Conservation (phyloP, 2,797 vertebrate species). For the Antrozous pallidus region DNA sequence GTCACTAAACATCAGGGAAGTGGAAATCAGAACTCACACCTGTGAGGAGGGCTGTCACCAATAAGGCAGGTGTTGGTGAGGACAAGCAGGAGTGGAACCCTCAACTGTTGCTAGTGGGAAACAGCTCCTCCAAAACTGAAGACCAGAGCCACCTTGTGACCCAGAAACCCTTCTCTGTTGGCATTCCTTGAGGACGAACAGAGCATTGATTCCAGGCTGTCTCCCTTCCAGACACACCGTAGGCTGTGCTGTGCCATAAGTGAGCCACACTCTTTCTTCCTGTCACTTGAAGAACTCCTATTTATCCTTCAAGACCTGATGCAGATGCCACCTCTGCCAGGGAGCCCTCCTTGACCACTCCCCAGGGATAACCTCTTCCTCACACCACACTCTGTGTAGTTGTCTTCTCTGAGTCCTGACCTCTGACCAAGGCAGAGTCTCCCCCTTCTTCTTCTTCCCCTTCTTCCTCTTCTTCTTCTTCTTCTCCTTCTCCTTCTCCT, state of each 20-base stretch:
- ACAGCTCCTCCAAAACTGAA: neutral
- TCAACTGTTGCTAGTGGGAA: fast-evolving
- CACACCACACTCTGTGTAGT: fast-evolving
- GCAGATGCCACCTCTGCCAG: fast-evolving
- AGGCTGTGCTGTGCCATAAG: fast-evolving
- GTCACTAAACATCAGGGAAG: neutral
- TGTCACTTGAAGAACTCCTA: neutral
- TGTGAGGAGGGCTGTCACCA: neutral
- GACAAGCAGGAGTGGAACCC: neutral
- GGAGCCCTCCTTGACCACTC: neutral
- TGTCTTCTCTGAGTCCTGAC: neutral
- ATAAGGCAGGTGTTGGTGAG: neutral
- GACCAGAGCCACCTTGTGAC: neutral
- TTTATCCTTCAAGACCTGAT: neutral
- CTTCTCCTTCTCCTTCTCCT: too few relatives aligned
- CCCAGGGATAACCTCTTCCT: too few relatives aligned
- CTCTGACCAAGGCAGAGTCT: neutral
- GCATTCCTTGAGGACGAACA: fast-evolving
- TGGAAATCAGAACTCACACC: neutral
- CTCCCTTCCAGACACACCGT: neutral
- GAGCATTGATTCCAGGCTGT: fast-evolving
- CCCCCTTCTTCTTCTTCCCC: too few relatives aligned
- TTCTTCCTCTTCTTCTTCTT: too few relatives aligned
- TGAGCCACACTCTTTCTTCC: neutral
- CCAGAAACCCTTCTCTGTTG: neutral